phyloP scores from a whole-genome alignment of 2,888 invertebrate species.

The Meiosimyza decipiens region DNA sequence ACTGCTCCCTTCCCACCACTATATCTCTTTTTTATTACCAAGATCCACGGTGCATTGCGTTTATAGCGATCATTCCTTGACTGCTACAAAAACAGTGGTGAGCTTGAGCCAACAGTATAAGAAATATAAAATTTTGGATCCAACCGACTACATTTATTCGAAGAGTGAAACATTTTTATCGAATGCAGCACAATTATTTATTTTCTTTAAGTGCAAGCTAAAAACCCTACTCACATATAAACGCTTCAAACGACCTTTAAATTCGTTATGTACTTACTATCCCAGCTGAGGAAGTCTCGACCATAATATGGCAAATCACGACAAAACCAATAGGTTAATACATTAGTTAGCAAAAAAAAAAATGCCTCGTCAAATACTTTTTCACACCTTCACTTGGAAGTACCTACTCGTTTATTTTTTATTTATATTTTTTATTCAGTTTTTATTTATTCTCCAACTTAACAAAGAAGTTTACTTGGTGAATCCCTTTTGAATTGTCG shows the following conservation, averaged over 20 bases:
- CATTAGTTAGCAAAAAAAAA: slow-evolving; percentile 1
- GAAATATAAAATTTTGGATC: no score
- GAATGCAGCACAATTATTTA: neutral
- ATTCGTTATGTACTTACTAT: slow-evolving; percentile 13
- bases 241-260: slow-evolving; percentile 19
- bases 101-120: no score
- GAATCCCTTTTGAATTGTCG: neutral
- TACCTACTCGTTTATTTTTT: neutral
- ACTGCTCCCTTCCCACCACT: no score
- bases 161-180: neutral
- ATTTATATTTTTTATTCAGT: neutral
- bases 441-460: neutral
- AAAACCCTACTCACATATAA: neutral
- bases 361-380: neutral
- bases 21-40: no score
- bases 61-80: no score
- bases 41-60: no score
- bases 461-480: neutral
- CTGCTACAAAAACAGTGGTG: no score
- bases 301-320: slow-evolving; percentile 31
- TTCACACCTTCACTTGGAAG: slow-evolving; percentile 6
- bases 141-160: neutral
- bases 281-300: neutral
- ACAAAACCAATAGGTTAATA: slow-evolving; percentile 22
- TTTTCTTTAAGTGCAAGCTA: no score